Evolutionary conservation across 2,888 invertebrate species (phyloP), one percentile per base, ranked within the genome.

Genomic region (Tiliacea citrago): DNA sequence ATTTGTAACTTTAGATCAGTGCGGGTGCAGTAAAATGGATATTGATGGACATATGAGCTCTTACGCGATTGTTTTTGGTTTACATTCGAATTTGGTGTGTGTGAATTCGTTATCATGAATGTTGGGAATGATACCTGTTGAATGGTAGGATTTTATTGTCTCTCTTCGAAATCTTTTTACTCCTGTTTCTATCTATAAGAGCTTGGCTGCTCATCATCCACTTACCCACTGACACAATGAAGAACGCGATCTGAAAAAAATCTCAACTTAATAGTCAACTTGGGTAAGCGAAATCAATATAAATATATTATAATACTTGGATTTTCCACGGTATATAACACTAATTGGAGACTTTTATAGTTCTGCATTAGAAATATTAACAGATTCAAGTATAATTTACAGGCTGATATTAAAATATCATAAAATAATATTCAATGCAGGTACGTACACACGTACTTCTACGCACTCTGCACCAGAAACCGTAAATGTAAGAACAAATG

Each of bases 1-100:
- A 86, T 86, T 80, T 84, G 77, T 79, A 73, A 83, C 65, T 73
- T 49, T 65, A 75, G 73, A 83, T 68, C 51, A 66, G 62, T 53
- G 57, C 49, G 53, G 55, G 68, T 65, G 63, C n/a, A 72, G 39
- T 58, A 29, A 68, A 66, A 67, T 51, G 39, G 66, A 47, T 49
- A 24, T 68, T 63, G 49, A 67, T 63, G 13, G 13, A 12, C 53
- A 18, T 53, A 67, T 29, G 21, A n/a, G 18, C 57, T 35, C 29
- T 29, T 13, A n/a, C 7, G 2, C 0, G 9, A 63, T 63, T 57
- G 18, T 45, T 62, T 79, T 47, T 29, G 55, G 60, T 72, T 45
- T 18, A 35, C 0, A 49, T 16, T 47, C 0, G 18, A 53, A 63
- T 78, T 45, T 4, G 12, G 7, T 16, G 12, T 45, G 13, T 39